A percentile compares a stretch with the other conserved stretches of the same genome.
These are phyloP conservation scores for Pogonognathellus flavescens DNA, from an alignment of 1,140 invertebrate species.

Conservation along the genomic window DNA sequence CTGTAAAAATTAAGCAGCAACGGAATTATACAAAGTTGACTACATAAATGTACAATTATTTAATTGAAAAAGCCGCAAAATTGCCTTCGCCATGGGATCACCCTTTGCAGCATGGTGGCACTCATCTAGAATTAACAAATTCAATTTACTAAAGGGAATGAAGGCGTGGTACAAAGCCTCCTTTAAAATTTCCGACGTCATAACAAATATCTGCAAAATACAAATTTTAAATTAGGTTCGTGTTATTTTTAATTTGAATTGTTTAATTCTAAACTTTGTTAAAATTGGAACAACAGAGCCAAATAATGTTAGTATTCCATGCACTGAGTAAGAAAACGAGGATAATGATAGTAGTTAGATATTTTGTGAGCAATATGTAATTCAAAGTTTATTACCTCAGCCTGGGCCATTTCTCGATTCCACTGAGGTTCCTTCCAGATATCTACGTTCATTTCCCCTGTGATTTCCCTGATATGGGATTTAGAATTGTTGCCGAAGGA, in stretches of 20 bases:
- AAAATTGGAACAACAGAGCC: neutral
- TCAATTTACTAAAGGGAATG: slow-evolving; percentile 76
- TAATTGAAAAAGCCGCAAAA: neutral
- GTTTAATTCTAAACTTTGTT: neutral
- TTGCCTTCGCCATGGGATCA: slow-evolving; percentile 79
- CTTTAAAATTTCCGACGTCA: slow-evolving; percentile 86
- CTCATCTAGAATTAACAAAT: slow-evolving; percentile 83
- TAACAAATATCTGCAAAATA: slow-evolving; percentile 81
- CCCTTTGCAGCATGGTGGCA: neutral
- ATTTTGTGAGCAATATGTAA: neutral
- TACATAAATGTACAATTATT: neutral
- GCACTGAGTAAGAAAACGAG: no score
- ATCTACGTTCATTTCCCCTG: slow-evolving; percentile 24
- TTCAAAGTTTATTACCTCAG: neutral
- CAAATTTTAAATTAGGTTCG: neutral
- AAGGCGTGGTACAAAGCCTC: slow-evolving; percentile 79
- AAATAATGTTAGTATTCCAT: neutral
- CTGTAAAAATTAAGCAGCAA: neutral
- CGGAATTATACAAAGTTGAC: no score
- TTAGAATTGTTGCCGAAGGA: no score
- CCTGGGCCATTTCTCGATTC: neutral
- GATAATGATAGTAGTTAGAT: no score
- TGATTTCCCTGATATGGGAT: neutral
- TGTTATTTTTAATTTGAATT: no score
- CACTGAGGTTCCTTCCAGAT: neutral